Evolutionary conservation across 2,113 vertebrate genomes (phyloP).

Genomic region (Mustela lutreola): DNA sequence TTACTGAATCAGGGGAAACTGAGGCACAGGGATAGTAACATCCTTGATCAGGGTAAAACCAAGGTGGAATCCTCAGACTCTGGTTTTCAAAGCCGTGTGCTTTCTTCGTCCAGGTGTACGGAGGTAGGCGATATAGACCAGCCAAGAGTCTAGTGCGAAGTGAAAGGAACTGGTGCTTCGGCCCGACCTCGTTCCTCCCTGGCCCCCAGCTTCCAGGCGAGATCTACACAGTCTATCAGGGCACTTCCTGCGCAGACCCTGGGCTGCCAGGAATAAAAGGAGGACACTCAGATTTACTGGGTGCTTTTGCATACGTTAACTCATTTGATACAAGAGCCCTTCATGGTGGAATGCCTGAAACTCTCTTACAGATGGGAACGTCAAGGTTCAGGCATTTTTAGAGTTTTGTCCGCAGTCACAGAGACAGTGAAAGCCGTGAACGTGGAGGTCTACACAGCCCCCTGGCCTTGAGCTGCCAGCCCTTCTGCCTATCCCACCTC

Average conservation of each 20-base stretch:
- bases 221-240: rapidly evolving
- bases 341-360: neutral
- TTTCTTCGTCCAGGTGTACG: neutral
- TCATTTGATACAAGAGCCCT: neutral
- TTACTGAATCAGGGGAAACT: neutral
- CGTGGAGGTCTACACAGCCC: neutral
- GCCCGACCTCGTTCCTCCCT: neutral
- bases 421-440: neutral
- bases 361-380: neutral
- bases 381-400: neutral
- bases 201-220: neutral
- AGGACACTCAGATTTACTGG: neutral
- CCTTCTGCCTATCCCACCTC: rapidly evolving
- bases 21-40: neutral
- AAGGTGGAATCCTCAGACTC: neutral
- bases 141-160: rapidly evolving
- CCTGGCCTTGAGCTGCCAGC: neutral
- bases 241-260: neutral
- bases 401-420: neutral
- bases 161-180: neutral
- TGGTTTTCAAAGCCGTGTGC: neutral
- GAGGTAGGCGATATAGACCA: neutral
- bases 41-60: neutral
- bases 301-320: neutral
- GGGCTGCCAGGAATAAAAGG: neutral